A percentile compares a stretch with the other conserved stretches of the same genome.
Conservation (phyloP, 2,113 vertebrate species). For the Fregetta grallaria region DNA sequence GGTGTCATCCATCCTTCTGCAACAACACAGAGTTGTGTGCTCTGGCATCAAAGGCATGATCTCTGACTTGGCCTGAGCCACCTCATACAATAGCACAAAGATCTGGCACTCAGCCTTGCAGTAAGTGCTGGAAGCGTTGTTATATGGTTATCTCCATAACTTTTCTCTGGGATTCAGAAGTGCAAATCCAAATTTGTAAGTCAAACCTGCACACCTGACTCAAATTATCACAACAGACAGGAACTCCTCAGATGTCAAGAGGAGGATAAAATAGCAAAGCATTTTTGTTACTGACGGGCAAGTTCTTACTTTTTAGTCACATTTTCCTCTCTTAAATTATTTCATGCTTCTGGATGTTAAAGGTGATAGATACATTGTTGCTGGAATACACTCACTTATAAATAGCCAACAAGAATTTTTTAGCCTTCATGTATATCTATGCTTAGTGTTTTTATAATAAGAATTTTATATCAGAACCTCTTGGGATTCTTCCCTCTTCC, state of each 20-base stretch:
- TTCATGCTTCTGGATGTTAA: background rate
- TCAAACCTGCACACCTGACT: background rate
- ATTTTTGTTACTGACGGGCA: rapidly evolving
- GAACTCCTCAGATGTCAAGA: background rate
- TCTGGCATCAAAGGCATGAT: background rate
- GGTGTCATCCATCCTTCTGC: background rate
- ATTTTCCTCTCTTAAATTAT: background rate
- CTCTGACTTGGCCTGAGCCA: background rate
- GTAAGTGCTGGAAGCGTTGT: background rate
- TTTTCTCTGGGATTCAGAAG: background rate
- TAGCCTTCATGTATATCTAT: background rate
- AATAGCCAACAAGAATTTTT: background rate
- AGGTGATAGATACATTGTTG: background rate
- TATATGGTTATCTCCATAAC: background rate
- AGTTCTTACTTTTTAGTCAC: background rate
- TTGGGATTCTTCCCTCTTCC: background rate
- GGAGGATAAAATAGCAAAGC: background rate
- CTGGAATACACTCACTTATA: background rate
- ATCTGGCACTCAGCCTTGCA: background rate
- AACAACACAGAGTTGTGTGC: rapidly evolving
- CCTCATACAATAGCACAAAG: background rate
- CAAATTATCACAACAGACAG: background rate
- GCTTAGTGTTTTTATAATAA: background rate
- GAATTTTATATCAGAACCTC: background rate
- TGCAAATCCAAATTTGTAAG: background rate